phyloP scores from a whole-genome alignment of 1,140 invertebrate genomes.

The Parasteatoda tepidariorum region DNA sequence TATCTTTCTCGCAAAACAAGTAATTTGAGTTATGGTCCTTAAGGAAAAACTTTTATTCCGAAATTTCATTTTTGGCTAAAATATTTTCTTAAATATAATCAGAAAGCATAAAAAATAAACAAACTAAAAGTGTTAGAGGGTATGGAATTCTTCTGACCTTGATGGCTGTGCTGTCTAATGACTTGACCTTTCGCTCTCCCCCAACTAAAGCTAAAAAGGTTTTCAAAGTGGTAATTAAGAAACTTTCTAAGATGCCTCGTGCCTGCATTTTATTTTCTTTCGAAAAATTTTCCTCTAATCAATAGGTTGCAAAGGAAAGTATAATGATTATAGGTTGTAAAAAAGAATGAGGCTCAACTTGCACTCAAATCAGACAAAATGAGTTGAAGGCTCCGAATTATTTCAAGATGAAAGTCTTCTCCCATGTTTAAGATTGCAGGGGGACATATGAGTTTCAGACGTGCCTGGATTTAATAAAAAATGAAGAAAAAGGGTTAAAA shows the following conservation, averaged over 20 bases:
- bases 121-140: not conserved
- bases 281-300: conserved; percentile 23
- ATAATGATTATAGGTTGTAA: conserved; percentile 52
- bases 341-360: not conserved
- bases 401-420: not conserved
- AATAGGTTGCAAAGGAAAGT: conserved; percentile 43
- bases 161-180: conserved; percentile 9
- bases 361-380: not conserved
- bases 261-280: conserved; percentile 26
- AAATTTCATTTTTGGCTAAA: no score
- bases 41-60: no score
- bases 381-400: not conserved
- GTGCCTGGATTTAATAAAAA: conserved; percentile 21
- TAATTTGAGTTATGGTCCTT: no score
- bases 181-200: conserved; percentile 3
- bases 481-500: conserved; percentile 19
- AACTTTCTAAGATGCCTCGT: not conserved
- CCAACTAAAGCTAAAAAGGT: not conserved
- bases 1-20: no score
- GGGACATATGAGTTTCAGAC: not conserved
- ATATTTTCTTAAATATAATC: not conserved
- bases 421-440: not conserved
- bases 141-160: conserved; percentile 15
- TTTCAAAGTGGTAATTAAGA: conserved; percentile 26
- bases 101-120: not conserved